phyloP scores from a whole-genome alignment of 2,888 invertebrate genomes.

The Azorinus chamasolen region DNA sequence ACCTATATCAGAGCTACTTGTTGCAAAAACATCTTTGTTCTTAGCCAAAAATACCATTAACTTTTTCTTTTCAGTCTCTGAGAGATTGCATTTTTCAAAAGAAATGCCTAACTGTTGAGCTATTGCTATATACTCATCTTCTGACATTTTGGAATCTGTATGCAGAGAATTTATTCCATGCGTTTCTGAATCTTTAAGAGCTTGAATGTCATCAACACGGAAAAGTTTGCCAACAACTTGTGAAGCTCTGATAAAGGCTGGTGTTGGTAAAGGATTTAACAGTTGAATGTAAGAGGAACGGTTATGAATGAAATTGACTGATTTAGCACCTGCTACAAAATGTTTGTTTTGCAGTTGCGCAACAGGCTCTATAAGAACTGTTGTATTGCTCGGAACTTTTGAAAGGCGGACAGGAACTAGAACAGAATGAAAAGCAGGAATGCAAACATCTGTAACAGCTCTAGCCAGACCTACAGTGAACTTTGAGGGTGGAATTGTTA shows the following conservation, averaged over 20 bases:
- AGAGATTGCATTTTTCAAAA: neutral
- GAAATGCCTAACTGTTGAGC: slow-evolving; percentile 10
- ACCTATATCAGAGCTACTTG: no score
- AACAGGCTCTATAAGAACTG: slow-evolving; percentile 11
- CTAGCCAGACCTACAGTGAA: slow-evolving; percentile 13
- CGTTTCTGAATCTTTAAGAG: no score
- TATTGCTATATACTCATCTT: slow-evolving; percentile 11
- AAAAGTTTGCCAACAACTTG: slow-evolving; percentile 14
- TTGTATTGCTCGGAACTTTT: neutral
- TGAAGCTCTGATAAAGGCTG: neutral
- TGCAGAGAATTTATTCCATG: neutral
- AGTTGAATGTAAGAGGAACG: neutral
- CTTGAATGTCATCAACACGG: neutral
- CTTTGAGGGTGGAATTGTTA: neutral
- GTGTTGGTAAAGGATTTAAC: neutral
- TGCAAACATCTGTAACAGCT: neutral
- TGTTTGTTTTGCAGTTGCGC: neutral
- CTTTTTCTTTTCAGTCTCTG: slow-evolving; percentile 7
- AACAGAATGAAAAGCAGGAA: slow-evolving; percentile 4
- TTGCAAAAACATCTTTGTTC: no score
- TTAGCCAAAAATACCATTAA: neutral
- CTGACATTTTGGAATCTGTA: neutral
- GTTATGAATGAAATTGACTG: neutral
- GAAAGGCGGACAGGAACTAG: slow-evolving; percentile 11
- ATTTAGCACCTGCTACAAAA: slow-evolving; percentile 1